Percentiles rank a stretch among this genome's conserved stretches.
Evolutionary conservation across 1,140 invertebrate genomes (phyloP).

Genomic region (Nasonia longicornis): DNA sequence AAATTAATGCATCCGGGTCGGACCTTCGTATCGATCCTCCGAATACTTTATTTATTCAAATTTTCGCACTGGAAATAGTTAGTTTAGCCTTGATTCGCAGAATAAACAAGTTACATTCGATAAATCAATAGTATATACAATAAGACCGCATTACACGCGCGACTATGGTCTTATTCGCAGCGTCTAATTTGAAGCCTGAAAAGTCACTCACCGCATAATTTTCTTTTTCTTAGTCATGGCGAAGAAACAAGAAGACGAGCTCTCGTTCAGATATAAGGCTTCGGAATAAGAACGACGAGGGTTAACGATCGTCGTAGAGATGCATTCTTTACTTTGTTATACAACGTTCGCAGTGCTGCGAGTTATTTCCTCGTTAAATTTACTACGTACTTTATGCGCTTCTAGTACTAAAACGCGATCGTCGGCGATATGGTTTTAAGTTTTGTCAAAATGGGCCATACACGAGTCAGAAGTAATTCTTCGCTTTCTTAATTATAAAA

Average conservation of each 20-base stretch:
- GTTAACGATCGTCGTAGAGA: slow-evolving; percentile 17
- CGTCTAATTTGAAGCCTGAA: slow-evolving; percentile 47
- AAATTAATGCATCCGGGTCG: slow-evolving; percentile 1
- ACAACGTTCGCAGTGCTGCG: background rate
- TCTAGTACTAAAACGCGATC: background rate
- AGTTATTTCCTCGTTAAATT: background rate
- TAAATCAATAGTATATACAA: background rate
- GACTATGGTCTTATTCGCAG: background rate
- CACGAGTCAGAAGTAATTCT: too few relatives aligned
- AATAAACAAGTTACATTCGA: background rate
- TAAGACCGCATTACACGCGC: too few relatives aligned
- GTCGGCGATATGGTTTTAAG: background rate
- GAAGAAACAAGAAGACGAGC: slow-evolving; percentile 39
- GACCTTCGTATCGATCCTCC: background rate
- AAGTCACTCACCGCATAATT: slow-evolving; percentile 50
- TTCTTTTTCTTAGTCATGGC: slow-evolving; percentile 40
- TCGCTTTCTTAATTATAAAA: too few relatives aligned
- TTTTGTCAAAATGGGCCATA: background rate
- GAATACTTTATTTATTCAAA: background rate
- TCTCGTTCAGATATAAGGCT: slow-evolving; percentile 45
- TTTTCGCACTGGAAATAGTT: background rate
- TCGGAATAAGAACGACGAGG: slow-evolving; percentile 44
- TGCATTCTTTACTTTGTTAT: slow-evolving; percentile 16
- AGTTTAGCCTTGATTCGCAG: too few relatives aligned
- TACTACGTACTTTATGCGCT: background rate